These are phyloP conservation scores for Apocrypta bakeri DNA, from an alignment of 1,140 invertebrate species.

Conservation along the genomic window DNA sequence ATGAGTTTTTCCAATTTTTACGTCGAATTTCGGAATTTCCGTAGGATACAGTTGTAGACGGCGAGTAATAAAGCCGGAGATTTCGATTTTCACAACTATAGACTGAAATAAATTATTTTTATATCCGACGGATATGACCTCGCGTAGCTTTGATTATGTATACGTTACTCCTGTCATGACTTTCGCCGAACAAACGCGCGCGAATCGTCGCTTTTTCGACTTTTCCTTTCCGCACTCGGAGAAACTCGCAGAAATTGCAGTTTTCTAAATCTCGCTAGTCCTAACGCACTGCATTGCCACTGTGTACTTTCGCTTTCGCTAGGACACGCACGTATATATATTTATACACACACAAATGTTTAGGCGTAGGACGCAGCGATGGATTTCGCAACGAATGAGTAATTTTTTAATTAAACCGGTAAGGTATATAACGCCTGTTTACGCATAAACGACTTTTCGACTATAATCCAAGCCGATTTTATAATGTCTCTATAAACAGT, in stretches of 20 bases:
- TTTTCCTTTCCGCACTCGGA: too few relatives aligned
- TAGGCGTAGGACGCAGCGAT: too few relatives aligned
- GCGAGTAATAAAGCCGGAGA: too few relatives aligned
- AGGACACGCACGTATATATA: background rate
- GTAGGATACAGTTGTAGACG: too few relatives aligned
- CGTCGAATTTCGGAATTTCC: too few relatives aligned
- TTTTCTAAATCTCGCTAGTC: background rate
- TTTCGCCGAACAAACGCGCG: conserved; percentile 14
- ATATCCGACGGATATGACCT: too few relatives aligned
- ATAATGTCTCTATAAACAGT: too few relatives aligned
- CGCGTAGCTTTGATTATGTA: background rate
- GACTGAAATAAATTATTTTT: too few relatives aligned
- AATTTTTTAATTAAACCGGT: conserved; percentile 36
- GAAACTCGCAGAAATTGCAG: conserved; percentile 34
- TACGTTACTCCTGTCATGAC: background rate
- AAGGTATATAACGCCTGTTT: background rate
- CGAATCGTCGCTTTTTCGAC: background rate
- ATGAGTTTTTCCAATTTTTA: background rate
- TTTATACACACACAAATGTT: background rate
- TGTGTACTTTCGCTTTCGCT: conserved; percentile 22
- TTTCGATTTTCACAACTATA: background rate
- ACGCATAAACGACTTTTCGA: background rate
- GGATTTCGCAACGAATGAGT: conserved; percentile 1
- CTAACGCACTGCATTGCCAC: background rate
- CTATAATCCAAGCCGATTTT: background rate